Base-by-base conservation (phyloP, 1,140 invertebrate species). In the Meloidogyne floridensis region DNA sequence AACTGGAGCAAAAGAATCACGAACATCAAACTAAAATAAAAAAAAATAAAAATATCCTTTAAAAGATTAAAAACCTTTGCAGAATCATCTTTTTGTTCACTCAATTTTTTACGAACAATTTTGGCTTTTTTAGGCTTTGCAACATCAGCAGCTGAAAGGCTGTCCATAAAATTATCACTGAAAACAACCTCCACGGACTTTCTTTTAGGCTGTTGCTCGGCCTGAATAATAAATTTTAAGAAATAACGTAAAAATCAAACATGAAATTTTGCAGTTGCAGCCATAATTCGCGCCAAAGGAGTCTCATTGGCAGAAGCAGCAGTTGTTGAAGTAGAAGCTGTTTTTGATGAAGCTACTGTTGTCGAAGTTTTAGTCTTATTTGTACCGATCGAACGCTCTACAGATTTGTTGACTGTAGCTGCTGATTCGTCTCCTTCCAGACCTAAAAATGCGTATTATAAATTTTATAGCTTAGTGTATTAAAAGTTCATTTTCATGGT, bases 111-210 rank as follows among this genome's bases (percentile, higher is more conserved):
- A 15, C 75, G 75, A 54, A 77, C 69, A 69, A 77, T 77, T 54
- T 77, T 77, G 13, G 75, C 13, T 43, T 77, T 77, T 54, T 77
- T 77, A 3, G 51, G 56, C 15, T 32, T 56, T 6, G 75, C 51
- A 15, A 43, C 69, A 6, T 56, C 53, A 56, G 20, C 43, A n/a
- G 75, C 53, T 56, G 56, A 77, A 15, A 77, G n/a, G 69, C 75
- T 77, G n/a, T 77, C 75, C 75, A 77, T 77, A n/a, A 77, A 77
- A n/a, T 56, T 77, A 9, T 77, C 75, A 15, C 56, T 65, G 43
- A 77, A 77, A 56, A 77, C 69, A 20, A 77, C 75, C 8, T 77
- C 75, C 20, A 56, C 75, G 3, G 47, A n/a, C 53, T 77, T 77
- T 47, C 75, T 20, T n/a, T 77, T 77, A n/a, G 75, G 75, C 8